These are phyloP conservation scores for Carcharodon carcharias DNA, from an alignment of 2,797 vertebrate genomes.

Conservation along the genomic window DNA sequence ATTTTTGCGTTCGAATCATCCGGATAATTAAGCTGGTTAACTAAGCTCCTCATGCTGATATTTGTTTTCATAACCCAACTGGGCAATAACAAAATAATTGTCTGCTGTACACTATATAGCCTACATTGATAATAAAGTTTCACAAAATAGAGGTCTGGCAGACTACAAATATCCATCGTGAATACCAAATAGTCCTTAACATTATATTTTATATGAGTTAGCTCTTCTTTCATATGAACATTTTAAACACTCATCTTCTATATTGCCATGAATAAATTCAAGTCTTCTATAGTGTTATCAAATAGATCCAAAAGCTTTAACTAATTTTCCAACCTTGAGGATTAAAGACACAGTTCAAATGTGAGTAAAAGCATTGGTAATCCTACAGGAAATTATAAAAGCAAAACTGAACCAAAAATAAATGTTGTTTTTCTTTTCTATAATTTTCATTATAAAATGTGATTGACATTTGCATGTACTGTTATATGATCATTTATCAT, in stretches of 20 bases:
- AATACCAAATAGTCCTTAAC: neutral
- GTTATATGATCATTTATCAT: constrained; percentile 17
- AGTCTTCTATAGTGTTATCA: neutral
- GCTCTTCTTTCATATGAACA: neutral
- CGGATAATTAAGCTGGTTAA: neutral
- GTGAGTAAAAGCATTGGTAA: neutral
- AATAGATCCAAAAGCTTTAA: neutral
- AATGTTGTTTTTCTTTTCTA: neutral
- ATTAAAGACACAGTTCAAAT: neutral
- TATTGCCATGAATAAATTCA: neutral
- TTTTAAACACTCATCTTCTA: neutral
- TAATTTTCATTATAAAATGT: neutral
- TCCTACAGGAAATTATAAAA: neutral
- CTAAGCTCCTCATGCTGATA: neutral
- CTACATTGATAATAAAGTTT: neutral
- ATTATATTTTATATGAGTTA: neutral
- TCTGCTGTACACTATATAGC: neutral
- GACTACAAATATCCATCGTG: neutral
- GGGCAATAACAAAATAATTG: neutral
- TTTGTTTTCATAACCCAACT: neutral
- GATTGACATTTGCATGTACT: constrained; percentile 29
- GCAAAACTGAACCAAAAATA: constrained; percentile 19
- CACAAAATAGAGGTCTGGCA: neutral
- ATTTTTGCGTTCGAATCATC: neutral
- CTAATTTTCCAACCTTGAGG: neutral